These are phyloP conservation scores for Empidonax alnorum DNA, from an alignment of 2,113 vertebrate species.

Conservation along the genomic window DNA sequence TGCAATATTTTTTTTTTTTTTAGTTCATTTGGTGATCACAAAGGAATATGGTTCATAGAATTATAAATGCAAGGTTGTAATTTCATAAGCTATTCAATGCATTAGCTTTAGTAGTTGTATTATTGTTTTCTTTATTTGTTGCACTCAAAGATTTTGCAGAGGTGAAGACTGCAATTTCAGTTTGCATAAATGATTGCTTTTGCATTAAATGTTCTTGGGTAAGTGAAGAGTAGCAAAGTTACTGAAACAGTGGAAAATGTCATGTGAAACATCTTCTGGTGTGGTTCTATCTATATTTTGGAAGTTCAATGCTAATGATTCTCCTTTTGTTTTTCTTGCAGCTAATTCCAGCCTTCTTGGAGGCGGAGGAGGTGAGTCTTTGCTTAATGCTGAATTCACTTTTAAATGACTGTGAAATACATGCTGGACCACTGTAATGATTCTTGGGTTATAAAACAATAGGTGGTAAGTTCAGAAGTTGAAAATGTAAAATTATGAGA, in stretches of 20 bases:
- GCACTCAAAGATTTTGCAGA: neutral
- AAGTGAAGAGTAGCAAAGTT: neutral
- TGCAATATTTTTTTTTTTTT: neutral
- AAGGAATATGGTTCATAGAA: neutral
- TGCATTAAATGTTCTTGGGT: neutral
- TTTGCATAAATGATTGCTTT: neutral
- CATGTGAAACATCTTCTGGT: neutral
- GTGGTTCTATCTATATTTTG: neutral
- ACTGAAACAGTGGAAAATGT: neutral
- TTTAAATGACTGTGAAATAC: neutral
- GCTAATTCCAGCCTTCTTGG: constrained; percentile 97
- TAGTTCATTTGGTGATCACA: neutral
- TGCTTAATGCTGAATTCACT: neutral
- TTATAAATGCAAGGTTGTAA: neutral
- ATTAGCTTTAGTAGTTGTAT: neutral
- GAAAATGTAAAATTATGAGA: neutral
- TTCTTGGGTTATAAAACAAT: neutral
- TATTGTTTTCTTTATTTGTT: neutral
- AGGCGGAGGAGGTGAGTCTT: constrained; percentile 94
- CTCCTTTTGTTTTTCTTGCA: constrained; percentile 71
- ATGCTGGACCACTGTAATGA: neutral
- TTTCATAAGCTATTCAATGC: neutral
- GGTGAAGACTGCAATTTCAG: neutral
- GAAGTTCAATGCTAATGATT: constrained; percentile 44
- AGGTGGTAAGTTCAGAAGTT: neutral